Evolutionary conservation across 2,888 invertebrate species (phyloP), one percentile per base, ranked within the genome.

Genomic region (Eupelmus urozonus): DNA sequence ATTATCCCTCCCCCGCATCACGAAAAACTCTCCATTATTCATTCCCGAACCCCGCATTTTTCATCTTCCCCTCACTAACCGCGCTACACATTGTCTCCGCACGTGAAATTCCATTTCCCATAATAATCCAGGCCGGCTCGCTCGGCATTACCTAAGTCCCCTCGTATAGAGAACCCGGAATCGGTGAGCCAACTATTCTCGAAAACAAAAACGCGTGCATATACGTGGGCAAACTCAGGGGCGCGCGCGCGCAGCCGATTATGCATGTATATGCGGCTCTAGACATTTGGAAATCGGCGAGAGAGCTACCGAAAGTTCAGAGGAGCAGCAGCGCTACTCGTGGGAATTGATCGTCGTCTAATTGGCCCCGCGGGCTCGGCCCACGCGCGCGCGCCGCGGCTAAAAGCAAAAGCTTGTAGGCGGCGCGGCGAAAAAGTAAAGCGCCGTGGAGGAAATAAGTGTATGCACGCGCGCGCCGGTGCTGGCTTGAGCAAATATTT

Each of bases 321-420:
- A 27, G n/a, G n/a, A n/a, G n/a, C n/a, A n/a, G n/a, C n/a, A n/a
- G n/a, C n/a, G n/a, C n/a, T n/a, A n/a, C 57, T 20, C 80, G 76
- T 76, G 76, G 76, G 76, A 80, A 76, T 73, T 27, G 60, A 53
- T 70, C 49, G 45, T 16, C 13, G 13, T 65, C 66, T 74, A 76
- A 80, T 76, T 76, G 76, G 69, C 42, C 53, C 59, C 25, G 73
- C 13, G 45, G 25, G 59, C 63, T 51, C 65, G 4, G 45, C 29
- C 55, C n/a, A 60, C 7, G 16, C 34, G 9, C 34, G 9, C 9
- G 9, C 55, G 40, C 40, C 25, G n/a, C 49, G 42, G 34, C 70
- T 80, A 80, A 80, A 70, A 80, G 80, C 80, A 80, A 80, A 80
- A 76, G 73, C 80, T 76, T 80, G 80, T 80, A 66, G 40, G 49